phyloP scores from a whole-genome alignment of 2,797 vertebrate genomes.

The Sciurus vulgaris region DNA sequence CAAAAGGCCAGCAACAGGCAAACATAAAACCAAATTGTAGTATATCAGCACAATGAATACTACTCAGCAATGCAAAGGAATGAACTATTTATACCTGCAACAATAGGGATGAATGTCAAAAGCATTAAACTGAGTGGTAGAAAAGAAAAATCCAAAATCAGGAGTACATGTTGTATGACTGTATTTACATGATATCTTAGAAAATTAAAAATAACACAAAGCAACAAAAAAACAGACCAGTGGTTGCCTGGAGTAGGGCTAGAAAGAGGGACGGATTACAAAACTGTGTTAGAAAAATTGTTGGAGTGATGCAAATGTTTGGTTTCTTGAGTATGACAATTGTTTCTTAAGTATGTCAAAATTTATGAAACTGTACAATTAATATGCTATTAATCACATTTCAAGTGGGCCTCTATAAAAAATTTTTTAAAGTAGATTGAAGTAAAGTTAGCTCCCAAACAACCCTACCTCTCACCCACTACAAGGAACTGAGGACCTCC shows the following conservation, averaged over 20 bases:
- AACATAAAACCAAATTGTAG: slow-evolving; percentile 10
- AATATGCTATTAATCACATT: background rate
- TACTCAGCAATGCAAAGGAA: slow-evolving; percentile 14
- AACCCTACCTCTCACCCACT: background rate
- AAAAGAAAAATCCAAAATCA: background rate
- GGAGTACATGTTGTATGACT: background rate
- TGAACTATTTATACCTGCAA: background rate
- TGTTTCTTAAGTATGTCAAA: background rate
- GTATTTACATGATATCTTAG: background rate
- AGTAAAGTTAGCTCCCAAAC: background rate
- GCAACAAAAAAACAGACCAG: background rate
- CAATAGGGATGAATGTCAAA: background rate
- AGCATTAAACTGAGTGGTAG: background rate
- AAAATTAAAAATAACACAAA: background rate
- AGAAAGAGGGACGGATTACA: background rate
- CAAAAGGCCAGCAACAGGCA: background rate
- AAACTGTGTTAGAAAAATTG: background rate
- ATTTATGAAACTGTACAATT: background rate
- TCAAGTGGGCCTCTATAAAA: background rate
- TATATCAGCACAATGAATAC: background rate
- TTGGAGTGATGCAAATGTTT: background rate
- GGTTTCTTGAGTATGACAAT: background rate
- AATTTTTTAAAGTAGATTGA: background rate
- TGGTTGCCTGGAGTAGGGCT: background rate
- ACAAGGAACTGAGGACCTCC: background rate